A percentile compares a stretch with the other conserved stretches of the same genome.
phyloP scores from a whole-genome alignment of 2,113 vertebrate species.

The Triplophysa rosa region DNA sequence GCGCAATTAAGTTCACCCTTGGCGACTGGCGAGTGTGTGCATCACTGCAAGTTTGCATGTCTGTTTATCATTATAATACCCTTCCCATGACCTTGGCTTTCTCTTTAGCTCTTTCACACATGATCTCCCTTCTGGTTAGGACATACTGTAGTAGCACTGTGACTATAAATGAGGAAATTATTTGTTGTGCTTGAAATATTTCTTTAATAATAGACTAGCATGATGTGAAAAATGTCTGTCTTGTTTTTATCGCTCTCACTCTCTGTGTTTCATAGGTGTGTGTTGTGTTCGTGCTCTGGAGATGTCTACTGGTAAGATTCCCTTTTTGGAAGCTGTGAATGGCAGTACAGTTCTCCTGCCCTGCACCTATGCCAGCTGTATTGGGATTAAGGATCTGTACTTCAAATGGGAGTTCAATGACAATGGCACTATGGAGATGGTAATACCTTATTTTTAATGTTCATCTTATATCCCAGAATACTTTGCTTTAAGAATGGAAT shows the following conservation, averaged over 20 bases:
- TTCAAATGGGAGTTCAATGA: slow-evolving; percentile 83
- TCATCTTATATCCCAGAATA: too few species aligned
- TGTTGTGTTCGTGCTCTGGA: slow-evolving; percentile 77
- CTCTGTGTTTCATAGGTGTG: slow-evolving; percentile 65
- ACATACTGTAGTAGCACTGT: background rate
- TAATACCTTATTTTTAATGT: slow-evolving; percentile 27
- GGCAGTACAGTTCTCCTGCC: slow-evolving; percentile 85
- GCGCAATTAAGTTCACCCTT: too few species aligned
- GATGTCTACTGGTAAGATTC: slow-evolving; percentile 85
- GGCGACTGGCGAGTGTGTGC: background rate
- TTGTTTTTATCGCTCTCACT: slow-evolving; percentile 41
- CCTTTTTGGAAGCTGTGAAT: slow-evolving; percentile 82
- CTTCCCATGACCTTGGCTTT: background rate
- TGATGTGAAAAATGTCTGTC: too few species aligned
- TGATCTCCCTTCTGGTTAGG: background rate
- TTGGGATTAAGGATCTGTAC: slow-evolving; percentile 83
- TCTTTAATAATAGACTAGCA: too few species aligned
- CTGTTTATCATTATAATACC: background rate
- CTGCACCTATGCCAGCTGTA: slow-evolving; percentile 86
- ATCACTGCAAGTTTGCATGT: background rate
- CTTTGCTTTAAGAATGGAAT: background rate
- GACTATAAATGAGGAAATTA: too few species aligned
- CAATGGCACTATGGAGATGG: slow-evolving; percentile 72
- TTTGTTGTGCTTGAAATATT: too few species aligned
- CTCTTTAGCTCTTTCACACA: too few species aligned